Conservation (phyloP, 2,888 invertebrate species). For the Diplolepis rosae region DNA sequence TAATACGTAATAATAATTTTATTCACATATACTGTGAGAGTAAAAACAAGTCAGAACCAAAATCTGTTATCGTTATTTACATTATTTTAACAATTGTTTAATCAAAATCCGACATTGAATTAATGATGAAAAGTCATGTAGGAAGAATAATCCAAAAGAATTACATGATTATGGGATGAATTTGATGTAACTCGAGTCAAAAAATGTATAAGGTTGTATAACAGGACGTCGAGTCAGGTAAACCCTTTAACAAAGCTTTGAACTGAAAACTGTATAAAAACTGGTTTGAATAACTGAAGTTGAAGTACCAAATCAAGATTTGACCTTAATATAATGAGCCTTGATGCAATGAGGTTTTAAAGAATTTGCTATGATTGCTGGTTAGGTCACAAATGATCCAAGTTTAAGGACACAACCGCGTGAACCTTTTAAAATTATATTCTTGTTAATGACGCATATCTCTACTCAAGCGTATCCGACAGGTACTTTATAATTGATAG, state of each 20-base stretch:
- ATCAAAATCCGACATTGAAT: too few species aligned
- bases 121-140: too few species aligned
- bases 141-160: too few species aligned
- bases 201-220: neutral
- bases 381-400: neutral
- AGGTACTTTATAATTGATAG: constrained; percentile 23
- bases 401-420: constrained; percentile 17
- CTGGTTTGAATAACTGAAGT: neutral
- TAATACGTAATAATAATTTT: too few species aligned
- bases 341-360: neutral
- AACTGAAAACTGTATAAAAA: neutral
- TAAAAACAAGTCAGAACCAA: too few species aligned
- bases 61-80: too few species aligned
- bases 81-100: too few species aligned
- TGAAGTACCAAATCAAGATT: neutral
- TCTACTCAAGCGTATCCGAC: constrained; percentile 24
- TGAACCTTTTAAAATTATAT: constrained; percentile 17
- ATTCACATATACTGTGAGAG: too few species aligned
- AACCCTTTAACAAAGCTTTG: neutral
- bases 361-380: neutral
- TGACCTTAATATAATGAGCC: neutral
- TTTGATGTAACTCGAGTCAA: too few species aligned
- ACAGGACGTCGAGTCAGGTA: neutral
- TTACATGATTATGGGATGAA: too few species aligned
- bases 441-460: constrained; percentile 7